Evolutionary conservation across 1,140 invertebrate species (phyloP), one percentile per base, ranked within the genome.

Genomic region (Leptinotarsa defecta): DNA sequence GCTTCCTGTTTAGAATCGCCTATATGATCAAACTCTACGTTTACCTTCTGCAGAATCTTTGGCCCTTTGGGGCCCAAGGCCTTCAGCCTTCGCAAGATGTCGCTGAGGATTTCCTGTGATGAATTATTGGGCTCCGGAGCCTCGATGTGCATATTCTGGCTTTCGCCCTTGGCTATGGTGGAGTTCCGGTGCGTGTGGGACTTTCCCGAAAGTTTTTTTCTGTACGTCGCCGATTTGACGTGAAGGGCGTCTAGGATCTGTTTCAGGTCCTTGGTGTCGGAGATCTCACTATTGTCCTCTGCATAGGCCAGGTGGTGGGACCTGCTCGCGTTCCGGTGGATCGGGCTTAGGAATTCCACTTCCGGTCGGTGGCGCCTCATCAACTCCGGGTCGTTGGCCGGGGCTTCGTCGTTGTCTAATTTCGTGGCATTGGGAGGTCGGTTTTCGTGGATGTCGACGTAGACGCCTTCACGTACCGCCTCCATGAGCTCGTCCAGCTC

Each of bases 401-500:
- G 83, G 75, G 84, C 80, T 43, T 11, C 34, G 17, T 80, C 75
- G 64, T 77, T 74, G 49, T 76, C 49, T 67, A 63, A 68, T 20
- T 52, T 76, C n/a, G 57, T 77, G 73, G 52, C 74, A 34, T 80
- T 79, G 68, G 71, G 79, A 43, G 34, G 11, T 8, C 8, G 34
- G 6, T 74, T 61, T 34, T 62, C 34, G 34, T 73, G 24, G 19
- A 67, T 20, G 13, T 72, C 52, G 19, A 79, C 76, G 68, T 82
- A 82, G 20, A 73, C 81, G 24, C 79, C 78, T 74, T 84, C 83
- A 13, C 78, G 74, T n/a, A 81, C 86, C 3, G 86, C 86, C 81
- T 91, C 89, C 20, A 89, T 74, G 3, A 92, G 82, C 79, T 92
- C 91, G 22, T 92, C 91, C 8, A 91, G 73, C 79, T 93, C 92